A percentile compares a stretch with the other conserved stretches of the same genome.
phyloP scores from a whole-genome alignment of 2,888 invertebrate genomes.

The Perizoma flavofasciatum region DNA sequence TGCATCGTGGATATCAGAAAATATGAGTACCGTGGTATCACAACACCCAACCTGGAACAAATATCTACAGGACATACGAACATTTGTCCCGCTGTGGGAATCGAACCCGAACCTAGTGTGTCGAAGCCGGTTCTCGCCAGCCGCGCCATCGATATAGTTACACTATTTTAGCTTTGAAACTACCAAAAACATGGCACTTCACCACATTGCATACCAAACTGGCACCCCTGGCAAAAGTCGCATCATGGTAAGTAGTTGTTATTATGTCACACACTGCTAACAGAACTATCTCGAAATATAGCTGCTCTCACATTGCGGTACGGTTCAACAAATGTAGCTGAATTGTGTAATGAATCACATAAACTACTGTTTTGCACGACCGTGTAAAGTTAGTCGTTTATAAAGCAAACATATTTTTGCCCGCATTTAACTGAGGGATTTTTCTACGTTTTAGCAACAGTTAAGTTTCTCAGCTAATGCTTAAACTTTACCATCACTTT shows the following conservation, averaged over 20 bases:
- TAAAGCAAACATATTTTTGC: constrained; percentile 17
- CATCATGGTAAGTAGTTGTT: constrained; percentile 10
- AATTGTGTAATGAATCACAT: constrained; percentile 27
- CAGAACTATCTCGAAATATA: constrained; percentile 12
- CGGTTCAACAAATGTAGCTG: constrained; percentile 20
- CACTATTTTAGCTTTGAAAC: too few species aligned
- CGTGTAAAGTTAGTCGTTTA: constrained; percentile 16
- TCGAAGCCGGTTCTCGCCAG: too few species aligned
- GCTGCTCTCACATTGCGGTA: constrained; percentile 13
- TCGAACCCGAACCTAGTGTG: too few species aligned
- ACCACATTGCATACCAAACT: not conserved
- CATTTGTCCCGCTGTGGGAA: too few species aligned
- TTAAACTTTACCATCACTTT: too few species aligned
- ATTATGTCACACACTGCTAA: constrained; percentile 24
- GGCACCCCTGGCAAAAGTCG: not conserved
- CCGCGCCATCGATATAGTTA: too few species aligned
- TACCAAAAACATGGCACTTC: too few species aligned
- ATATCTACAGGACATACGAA: too few species aligned
- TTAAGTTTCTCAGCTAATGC: not conserved
- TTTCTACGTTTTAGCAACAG: constrained; percentile 14
- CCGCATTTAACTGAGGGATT: constrained; percentile 9
- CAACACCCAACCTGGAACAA: too few species aligned
- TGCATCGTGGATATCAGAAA: too few species aligned
- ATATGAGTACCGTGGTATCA: too few species aligned
- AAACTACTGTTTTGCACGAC: constrained; percentile 26